Conservation (phyloP, 2,113 vertebrate genomes). For the Anhinga rufa region DNA sequence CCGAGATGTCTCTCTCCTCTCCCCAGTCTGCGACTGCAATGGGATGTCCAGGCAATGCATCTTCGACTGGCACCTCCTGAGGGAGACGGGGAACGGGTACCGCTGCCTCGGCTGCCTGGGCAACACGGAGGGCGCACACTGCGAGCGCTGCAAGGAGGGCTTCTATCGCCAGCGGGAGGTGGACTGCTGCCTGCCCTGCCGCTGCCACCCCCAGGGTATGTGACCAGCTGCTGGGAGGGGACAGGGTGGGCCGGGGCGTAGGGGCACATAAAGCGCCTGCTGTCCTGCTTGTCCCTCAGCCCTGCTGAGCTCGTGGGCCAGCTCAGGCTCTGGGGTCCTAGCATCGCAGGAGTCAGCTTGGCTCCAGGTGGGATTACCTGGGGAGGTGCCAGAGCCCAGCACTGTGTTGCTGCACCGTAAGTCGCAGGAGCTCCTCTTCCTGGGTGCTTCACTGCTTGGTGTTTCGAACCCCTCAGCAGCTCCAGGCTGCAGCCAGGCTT, state of each 20-base stretch:
- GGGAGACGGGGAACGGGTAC: slow-evolving; percentile 69
- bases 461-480: background rate
- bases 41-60: slow-evolving; percentile 80
- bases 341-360: no score
- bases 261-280: accelerated
- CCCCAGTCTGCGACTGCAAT: slow-evolving; percentile 75
- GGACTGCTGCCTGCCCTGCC: slow-evolving; percentile 78
- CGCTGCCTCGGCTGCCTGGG: slow-evolving; percentile 83
- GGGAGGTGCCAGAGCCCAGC: background rate
- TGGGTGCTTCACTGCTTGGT: background rate
- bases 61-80: slow-evolving; percentile 68
- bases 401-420: background rate
- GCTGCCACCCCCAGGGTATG: slow-evolving; percentile 81
- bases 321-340: background rate
- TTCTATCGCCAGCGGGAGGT: slow-evolving; percentile 69
- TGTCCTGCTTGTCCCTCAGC: no score
- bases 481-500: background rate
- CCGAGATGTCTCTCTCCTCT: background rate
- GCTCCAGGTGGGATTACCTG: background rate
- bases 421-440: background rate
- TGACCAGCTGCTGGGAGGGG: accelerated
- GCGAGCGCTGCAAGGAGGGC: slow-evolving; percentile 83
- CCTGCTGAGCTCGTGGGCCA: background rate
- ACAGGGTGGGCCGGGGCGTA: accelerated
- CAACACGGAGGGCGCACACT: slow-evolving; percentile 79